Conservation (phyloP, 1,140 invertebrate genomes). For the Megalonaias nervosa region DNA sequence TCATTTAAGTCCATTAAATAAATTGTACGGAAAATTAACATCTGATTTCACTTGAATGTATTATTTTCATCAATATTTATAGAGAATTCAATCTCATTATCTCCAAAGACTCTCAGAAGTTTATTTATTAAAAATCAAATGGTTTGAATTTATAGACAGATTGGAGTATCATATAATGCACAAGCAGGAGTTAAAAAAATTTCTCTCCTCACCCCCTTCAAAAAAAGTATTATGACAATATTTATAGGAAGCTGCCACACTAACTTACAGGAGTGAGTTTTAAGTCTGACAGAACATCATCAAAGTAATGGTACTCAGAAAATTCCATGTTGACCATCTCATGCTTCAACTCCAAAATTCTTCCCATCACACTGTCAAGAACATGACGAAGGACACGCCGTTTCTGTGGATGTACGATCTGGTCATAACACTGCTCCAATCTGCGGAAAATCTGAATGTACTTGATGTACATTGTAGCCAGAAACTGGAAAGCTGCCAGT, state of each 20-base stretch:
- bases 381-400: conserved; percentile 83
- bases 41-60: too few species aligned
- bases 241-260: not conserved
- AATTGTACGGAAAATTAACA: too few species aligned
- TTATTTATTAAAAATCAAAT: too few species aligned
- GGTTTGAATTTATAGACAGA: too few species aligned
- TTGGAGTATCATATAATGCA: too few species aligned
- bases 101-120: too few species aligned
- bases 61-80: too few species aligned
- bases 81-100: too few species aligned
- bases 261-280: conserved; percentile 76
- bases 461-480: conserved; percentile 78
- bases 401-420: conserved; percentile 94
- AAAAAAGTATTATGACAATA: not conserved
- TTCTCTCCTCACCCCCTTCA: too few species aligned
- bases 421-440: conserved; percentile 88
- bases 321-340: conserved; percentile 89
- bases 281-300: conserved; percentile 79
- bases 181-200: too few species aligned
- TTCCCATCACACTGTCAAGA: conserved; percentile 84
- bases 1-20: too few species aligned
- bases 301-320: conserved; percentile 90
- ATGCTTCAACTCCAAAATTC: conserved; percentile 78
- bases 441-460: conserved; percentile 85
- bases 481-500: conserved; percentile 67